Percentiles rank a stretch among this genome's conserved stretches.
Evolutionary conservation across 2,797 vertebrate species (phyloP).

Genomic region (Numenius phaeopus): DNA sequence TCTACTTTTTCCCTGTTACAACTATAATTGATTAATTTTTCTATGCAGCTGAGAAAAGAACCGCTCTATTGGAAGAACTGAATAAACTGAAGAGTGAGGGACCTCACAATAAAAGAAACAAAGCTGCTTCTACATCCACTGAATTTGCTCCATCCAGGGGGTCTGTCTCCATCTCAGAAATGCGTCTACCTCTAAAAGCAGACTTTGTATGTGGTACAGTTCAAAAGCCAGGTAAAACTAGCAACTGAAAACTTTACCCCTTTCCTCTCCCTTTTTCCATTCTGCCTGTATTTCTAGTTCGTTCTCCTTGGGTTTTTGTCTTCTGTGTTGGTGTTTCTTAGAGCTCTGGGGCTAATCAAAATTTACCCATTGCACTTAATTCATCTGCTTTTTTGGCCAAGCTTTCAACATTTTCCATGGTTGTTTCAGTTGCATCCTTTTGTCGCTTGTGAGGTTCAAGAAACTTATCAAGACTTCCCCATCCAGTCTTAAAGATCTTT

Average conservation of each 20-base stretch:
- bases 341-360: not conserved
- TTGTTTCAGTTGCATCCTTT: not conserved
- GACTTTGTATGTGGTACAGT: slow-evolving; percentile 92
- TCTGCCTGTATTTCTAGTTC: not conserved
- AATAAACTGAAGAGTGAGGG: slow-evolving; percentile 88
- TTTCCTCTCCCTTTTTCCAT: not conserved
- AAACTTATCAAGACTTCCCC: not conserved
- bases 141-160: slow-evolving; percentile 86
- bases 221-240: slow-evolving; percentile 88
- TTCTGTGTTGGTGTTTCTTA: not conserved
- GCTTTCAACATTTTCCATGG: not conserved
- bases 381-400: not conserved
- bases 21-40: not conserved
- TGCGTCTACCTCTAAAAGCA: slow-evolving; percentile 94
- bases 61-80: slow-evolving; percentile 87
- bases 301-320: accelerated
- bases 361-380: not conserved
- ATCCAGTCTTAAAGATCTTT: not conserved
- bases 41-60: slow-evolving; percentile 88
- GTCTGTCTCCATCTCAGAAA: slow-evolving; percentile 89
- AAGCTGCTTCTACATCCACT: slow-evolving; percentile 3
- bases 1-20: not conserved
- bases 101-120: slow-evolving; percentile 77
- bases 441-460: not conserved
- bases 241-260: not conserved